Evolutionary conservation across 2,113 vertebrate genomes (phyloP).

Genomic region (Mus spicilegus): DNA sequence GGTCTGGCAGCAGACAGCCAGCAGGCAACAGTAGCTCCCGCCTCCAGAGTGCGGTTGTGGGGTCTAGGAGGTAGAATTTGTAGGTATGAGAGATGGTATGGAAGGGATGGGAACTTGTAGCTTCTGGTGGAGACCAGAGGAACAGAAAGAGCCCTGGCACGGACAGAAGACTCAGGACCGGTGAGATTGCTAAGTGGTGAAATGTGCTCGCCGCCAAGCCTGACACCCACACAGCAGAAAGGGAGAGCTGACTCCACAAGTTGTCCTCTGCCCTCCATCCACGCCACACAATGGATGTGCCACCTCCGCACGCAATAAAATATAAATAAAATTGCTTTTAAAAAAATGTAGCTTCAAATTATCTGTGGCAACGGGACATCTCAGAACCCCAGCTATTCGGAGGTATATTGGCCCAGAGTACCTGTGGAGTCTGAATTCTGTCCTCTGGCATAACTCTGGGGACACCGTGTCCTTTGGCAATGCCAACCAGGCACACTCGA

Average conservation of each 20-base stretch:
- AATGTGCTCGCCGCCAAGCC: neutral
- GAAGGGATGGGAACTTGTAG: neutral
- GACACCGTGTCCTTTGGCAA: neutral
- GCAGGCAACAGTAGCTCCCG: accelerated
- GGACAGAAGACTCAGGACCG: neutral
- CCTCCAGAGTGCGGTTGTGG: accelerated
- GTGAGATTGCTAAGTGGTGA: neutral
- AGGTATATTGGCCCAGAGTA: neutral
- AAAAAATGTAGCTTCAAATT: neutral
- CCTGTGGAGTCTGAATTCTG: neutral
- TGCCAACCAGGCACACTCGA: neutral
- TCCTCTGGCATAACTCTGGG: neutral
- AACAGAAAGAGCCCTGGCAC: neutral
- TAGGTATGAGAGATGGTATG: neutral
- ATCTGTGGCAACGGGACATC: neutral
- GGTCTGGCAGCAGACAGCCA: accelerated
- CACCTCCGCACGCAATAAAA: neutral
- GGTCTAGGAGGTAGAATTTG: neutral
- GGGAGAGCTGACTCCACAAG: neutral
- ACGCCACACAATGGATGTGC: neutral
- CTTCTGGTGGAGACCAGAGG: neutral
- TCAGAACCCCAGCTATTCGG: neutral
- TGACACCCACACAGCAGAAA: neutral
- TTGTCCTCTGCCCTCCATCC: neutral
- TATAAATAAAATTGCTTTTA: neutral